Conservation (phyloP, 1,140 invertebrate species). For the Rhagoletis zephyria region DNA sequence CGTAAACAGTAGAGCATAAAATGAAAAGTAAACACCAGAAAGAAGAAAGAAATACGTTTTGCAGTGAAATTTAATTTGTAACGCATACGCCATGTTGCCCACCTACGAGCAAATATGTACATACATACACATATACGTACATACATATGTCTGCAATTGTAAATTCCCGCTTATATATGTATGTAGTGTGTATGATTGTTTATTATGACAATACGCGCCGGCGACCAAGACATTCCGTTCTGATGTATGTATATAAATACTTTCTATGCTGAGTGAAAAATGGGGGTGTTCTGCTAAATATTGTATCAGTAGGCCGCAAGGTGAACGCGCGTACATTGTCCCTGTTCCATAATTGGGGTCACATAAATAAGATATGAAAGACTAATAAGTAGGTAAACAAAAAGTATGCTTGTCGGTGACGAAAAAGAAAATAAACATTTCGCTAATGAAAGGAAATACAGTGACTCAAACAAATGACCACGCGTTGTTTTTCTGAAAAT, state of each 20-base stretch:
- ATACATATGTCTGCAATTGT: neutral
- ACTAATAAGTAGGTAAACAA: slow-evolving; percentile 12
- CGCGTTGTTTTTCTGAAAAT: too few relatives aligned
- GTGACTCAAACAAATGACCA: too few relatives aligned
- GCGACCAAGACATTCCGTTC: neutral
- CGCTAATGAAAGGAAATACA: too few relatives aligned
- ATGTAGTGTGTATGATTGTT: too few relatives aligned
- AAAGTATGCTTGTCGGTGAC: neutral
- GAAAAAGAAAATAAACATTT: too few relatives aligned
- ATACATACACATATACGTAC: neutral
- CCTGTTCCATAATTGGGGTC: slow-evolving; percentile 46
- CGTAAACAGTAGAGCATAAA: slow-evolving; percentile 2
- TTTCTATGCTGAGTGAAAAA: neutral
- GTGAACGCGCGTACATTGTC: slow-evolving; percentile 25
- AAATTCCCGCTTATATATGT: too few relatives aligned
- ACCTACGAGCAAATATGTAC: neutral
- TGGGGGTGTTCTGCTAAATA: slow-evolving; percentile 1
- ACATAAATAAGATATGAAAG: slow-evolving; percentile 51
- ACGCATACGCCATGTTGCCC: neutral
- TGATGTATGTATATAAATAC: neutral
- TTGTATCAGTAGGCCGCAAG: slow-evolving; percentile 31
- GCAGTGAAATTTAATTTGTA: slow-evolving; percentile 5
- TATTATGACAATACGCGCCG: neutral
- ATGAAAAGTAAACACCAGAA: slow-evolving; percentile 6
- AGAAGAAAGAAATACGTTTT: neutral